Evolutionary conservation across 2,888 invertebrate genomes (phyloP), one percentile per base, ranked within the genome.

Genomic region (Palloptera scutellata): DNA sequence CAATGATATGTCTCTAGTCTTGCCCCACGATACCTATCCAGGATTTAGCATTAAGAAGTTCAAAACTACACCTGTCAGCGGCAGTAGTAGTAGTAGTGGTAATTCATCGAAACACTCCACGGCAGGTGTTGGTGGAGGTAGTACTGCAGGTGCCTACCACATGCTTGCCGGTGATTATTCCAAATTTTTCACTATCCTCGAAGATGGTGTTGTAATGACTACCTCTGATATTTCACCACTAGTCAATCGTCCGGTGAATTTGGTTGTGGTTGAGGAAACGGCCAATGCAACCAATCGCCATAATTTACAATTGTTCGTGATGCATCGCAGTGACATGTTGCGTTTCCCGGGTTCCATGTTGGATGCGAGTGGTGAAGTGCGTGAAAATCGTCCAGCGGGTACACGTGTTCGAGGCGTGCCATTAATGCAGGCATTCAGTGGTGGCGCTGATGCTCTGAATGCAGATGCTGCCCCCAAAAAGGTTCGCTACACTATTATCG

Each of bases 151-250:
- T 11, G 87, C 88, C 72, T 91, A 89, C 81, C 89, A 88, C 72
- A 87, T 92, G 73, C 86, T 94, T 78, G 92, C 94, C 79, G 93
- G 92, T 61, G 93, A 92, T 72, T 93, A 90, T 83, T 91, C 92
- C 58, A 90, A 93, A 74, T 95, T 91, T 85, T 96, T 96, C 85
- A 92, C 96, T 11, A 91, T 96, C 74, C 88, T 96, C 67, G 91
- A 92, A 74, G 92, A 95, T 83, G 96, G 96, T 62, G 89, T 95
- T 66, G 91, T 96, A 67, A 96, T 96, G 95, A 95, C 95, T 57
- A 95, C 94, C 40, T 91, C 93, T 51, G 94, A 95, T 80, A 88
- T 96, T 53, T 89, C 91, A 63, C 93, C 94, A 13, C 86, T 96
- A 70, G 90, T 94, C 69, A 91, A 95, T 82, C 89, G 90, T 73